phyloP scores from a whole-genome alignment of 2,797 vertebrate genomes.

The Poeciliopsis gracilis region DNA sequence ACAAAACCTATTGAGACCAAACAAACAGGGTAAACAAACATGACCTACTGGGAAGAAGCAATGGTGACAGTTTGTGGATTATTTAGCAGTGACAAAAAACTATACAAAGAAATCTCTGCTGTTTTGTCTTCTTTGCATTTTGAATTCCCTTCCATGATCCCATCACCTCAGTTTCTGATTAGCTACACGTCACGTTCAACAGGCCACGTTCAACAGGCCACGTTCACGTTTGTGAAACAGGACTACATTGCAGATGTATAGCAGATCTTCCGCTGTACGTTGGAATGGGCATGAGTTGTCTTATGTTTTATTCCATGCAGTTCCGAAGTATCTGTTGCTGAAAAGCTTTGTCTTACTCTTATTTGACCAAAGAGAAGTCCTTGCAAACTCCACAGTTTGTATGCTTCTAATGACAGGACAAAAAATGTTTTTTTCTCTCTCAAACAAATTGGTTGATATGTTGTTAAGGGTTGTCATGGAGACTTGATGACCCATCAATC shows the following conservation, averaged over 20 bases:
- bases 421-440: background rate
- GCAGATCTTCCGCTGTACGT: background rate
- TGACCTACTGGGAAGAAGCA: too few species aligned
- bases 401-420: background rate
- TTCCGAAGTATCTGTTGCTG: background rate
- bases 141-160: too few species aligned
- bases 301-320: background rate
- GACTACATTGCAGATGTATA: background rate
- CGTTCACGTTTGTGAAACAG: background rate
- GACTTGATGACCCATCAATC: background rate
- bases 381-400: background rate
- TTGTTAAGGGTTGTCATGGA: background rate
- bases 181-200: too few species aligned
- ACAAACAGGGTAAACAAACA: too few species aligned
- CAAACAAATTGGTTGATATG: background rate
- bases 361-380: background rate
- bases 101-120: too few species aligned
- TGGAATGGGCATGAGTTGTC: background rate
- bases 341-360: background rate
- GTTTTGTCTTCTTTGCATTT: too few species aligned
- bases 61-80: too few species aligned
- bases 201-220: too few species aligned
- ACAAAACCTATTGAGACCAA: too few species aligned
- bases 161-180: too few species aligned
- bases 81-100: too few species aligned